Evolutionary conservation across 2,113 vertebrate species (phyloP).

Genomic region (Eira barbara): DNA sequence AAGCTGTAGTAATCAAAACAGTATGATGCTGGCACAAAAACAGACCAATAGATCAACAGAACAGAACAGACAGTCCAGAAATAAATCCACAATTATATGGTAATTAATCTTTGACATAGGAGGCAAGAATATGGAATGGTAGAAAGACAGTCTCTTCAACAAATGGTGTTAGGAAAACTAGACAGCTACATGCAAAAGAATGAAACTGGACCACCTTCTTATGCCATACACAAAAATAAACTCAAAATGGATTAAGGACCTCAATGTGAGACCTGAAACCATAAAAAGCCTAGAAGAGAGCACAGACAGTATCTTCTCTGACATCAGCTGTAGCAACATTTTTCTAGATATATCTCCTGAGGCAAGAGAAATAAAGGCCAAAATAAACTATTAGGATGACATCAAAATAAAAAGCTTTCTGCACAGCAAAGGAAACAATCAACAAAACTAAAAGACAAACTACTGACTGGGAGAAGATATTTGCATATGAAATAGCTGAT

Average conservation of each 20-base stretch:
- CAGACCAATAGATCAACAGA: background rate
- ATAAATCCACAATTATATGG: background rate
- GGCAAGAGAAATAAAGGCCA: background rate
- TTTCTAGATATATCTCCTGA: background rate
- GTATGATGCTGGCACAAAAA: background rate
- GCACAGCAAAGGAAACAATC: background rate
- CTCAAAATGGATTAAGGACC: background rate
- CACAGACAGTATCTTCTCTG: background rate
- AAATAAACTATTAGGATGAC: background rate
- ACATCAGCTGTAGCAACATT: background rate
- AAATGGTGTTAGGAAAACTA: background rate
- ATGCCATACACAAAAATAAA: background rate
- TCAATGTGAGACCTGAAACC: background rate
- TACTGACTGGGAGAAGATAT: background rate
- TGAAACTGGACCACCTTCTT: background rate
- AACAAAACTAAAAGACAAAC: background rate
- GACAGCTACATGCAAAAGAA: background rate
- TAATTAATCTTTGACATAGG: background rate
- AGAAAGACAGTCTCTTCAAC: background rate
- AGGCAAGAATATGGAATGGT: background rate
- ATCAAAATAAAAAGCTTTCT: background rate
- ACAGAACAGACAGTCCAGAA: background rate
- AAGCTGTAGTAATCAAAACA: background rate
- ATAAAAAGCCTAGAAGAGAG: background rate
- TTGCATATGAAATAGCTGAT: background rate